Conservation (phyloP, 2,113 vertebrate genomes). For the Martes martes region DNA sequence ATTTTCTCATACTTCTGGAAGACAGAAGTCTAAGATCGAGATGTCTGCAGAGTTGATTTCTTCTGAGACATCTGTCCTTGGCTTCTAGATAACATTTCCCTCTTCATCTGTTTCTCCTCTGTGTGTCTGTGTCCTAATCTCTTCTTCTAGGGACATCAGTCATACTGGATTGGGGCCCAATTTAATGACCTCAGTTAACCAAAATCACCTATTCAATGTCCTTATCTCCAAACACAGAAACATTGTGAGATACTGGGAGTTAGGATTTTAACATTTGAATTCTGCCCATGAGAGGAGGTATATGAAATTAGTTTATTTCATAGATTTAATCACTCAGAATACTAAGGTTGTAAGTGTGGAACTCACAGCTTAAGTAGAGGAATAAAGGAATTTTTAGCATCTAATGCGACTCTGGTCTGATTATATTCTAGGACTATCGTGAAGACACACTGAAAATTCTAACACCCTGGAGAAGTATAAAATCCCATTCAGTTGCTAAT, state of each 20-base stretch:
- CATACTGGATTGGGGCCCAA: not conserved
- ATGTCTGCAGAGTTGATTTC: not conserved
- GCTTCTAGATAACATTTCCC: not conserved
- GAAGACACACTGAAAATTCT: not conserved
- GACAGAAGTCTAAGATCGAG: not conserved
- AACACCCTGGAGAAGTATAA: not conserved
- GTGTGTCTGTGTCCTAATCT: not conserved
- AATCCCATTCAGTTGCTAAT: not conserved
- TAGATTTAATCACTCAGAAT: not conserved
- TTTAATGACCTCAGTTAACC: not conserved
- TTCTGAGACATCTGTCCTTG: not conserved
- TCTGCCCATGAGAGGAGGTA: not conserved
- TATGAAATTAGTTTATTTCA: not conserved
- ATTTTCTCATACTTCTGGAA: not conserved
- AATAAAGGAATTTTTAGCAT: not conserved
- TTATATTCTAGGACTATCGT: constrained; percentile 49
- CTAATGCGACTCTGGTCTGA: not conserved
- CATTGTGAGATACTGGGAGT: not conserved
- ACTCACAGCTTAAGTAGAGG: not conserved
- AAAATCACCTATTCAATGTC: not conserved
- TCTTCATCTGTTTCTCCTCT: not conserved
- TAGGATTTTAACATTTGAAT: not conserved
- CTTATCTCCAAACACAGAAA: not conserved
- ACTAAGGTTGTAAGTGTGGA: not conserved
- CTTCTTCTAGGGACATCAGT: not conserved